Evolutionary conservation across 2,113 vertebrate species (phyloP), one percentile per base, ranked within the genome.

Genomic region (Deroptyus accipitrinus): DNA sequence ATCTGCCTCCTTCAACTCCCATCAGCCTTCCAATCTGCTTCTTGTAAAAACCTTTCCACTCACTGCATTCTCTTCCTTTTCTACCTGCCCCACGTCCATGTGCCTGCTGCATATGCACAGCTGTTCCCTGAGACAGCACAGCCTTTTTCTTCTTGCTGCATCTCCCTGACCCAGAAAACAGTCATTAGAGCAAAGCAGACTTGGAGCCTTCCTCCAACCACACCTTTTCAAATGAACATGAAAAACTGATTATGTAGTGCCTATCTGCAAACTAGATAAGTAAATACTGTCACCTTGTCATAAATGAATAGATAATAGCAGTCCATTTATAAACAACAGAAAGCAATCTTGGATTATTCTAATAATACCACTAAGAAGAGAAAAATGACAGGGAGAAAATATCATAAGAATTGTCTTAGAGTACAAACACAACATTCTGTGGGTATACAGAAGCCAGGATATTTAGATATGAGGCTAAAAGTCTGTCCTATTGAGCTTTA

Each of bases 241-340:
- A 57, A 55, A 70, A 74, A 2, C 13, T 67, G 48, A 80, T 64
- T 68, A 22, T 39, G 42, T 55, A 20, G 25, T 90, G 75, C 64
- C 74, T 94, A 66, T 62, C 63, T 86, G 88, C 86, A 95, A 95
- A 72, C 77, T 74, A 54, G 42, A 11, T 92, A 64, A 88, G 83
- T 87, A 87, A 95, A 90, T 66, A 70, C 68, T 92, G 55, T 94
- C 73, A 86, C 88, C 48, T 81, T 92, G 76, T 95, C 91, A 88
- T 86, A 94, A 94, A 78, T 86, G 48, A 92, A 85, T 77, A 63
- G 59, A 62, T 95, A 96, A 83, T 63, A 94, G 72, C 59, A 78
- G 85, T 88, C 92, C 92, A 93, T 94, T 96, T 97, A 78, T 88
- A 93, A 93, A 96, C 88, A 96, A 83, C 48, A 75, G 83, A 93